phyloP scores from a whole-genome alignment of 2,797 vertebrate species.

The Enteromius unitaeniatus region DNA sequence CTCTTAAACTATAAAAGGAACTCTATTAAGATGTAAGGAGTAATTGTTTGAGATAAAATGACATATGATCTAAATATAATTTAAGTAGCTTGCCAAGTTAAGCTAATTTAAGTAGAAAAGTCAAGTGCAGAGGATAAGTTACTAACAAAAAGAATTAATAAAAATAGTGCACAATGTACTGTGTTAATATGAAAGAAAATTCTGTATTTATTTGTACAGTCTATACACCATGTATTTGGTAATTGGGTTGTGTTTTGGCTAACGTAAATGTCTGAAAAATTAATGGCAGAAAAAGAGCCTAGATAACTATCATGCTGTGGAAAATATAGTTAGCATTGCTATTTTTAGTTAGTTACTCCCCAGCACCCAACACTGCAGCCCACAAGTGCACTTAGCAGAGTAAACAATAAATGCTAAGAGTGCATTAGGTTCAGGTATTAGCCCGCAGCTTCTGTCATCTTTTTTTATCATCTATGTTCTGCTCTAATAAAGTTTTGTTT shows the following conservation, averaged over 20 bases:
- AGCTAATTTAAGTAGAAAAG: neutral
- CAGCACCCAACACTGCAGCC: neutral
- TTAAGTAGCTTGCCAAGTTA: neutral
- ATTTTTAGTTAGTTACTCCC: constrained; percentile 4
- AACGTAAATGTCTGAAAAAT: neutral
- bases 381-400: constrained; percentile 14
- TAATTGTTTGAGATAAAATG: constrained; percentile 8
- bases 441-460: neutral
- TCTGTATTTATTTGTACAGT: neutral
- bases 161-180: neutral
- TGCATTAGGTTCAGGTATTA: neutral
- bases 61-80: constrained; percentile 18
- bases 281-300: neutral
- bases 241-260: neutral
- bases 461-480: constrained; percentile 7
- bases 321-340: neutral
- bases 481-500: constrained; percentile 13
- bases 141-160: neutral
- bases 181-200: neutral
- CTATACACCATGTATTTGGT: neutral
- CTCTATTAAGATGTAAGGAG: constrained; percentile 31
- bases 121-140: neutral
- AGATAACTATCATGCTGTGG: neutral
- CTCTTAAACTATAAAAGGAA: constrained; percentile 25
- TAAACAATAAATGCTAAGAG: neutral